Percentiles rank a stretch among this genome's conserved stretches.
These are phyloP conservation scores for Coracias cyanogaster DNA, from an alignment of 2,797 vertebrate species.

Conservation along the genomic window DNA sequence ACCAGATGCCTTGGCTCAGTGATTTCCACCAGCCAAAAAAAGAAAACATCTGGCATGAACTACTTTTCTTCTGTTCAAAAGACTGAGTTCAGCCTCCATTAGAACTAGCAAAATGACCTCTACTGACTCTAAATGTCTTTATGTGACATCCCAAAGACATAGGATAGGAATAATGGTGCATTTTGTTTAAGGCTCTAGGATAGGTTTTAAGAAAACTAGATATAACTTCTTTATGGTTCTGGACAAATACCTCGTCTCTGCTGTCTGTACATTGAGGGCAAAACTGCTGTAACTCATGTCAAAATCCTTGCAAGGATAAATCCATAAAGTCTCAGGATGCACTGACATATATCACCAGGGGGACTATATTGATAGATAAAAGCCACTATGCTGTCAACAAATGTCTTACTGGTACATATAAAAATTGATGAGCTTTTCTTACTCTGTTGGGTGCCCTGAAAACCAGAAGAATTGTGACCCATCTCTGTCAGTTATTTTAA, in stretches of 20 bases:
- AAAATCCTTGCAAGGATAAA: conserved; percentile 49
- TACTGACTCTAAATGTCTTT: background rate
- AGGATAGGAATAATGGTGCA: background rate
- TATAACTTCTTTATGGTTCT: background rate
- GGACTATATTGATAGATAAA: conserved; percentile 58
- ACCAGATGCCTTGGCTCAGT: background rate
- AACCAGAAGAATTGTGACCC: conserved; percentile 2
- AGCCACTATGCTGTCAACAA: conserved; percentile 41
- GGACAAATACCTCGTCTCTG: background rate
- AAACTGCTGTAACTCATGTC: conserved; percentile 49
- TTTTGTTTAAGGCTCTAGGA: conserved; percentile 20
- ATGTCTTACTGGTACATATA: background rate
- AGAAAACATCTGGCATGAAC: background rate
- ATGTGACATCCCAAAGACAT: background rate
- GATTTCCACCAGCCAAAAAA: background rate
- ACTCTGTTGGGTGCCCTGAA: conserved; percentile 21
- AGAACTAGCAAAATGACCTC: background rate
- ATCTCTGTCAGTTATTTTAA: conserved; percentile 37
- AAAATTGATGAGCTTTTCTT: conserved; percentile 58
- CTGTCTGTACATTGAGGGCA: background rate
- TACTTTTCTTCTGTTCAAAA: background rate
- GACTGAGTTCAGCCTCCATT: background rate
- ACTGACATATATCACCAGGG: background rate
- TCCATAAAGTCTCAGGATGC: conserved; percentile 57
- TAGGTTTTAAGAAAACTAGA: background rate